These are phyloP conservation scores for Anorthoa munda DNA, from an alignment of 2,888 invertebrate genomes.

Conservation along the genomic window DNA sequence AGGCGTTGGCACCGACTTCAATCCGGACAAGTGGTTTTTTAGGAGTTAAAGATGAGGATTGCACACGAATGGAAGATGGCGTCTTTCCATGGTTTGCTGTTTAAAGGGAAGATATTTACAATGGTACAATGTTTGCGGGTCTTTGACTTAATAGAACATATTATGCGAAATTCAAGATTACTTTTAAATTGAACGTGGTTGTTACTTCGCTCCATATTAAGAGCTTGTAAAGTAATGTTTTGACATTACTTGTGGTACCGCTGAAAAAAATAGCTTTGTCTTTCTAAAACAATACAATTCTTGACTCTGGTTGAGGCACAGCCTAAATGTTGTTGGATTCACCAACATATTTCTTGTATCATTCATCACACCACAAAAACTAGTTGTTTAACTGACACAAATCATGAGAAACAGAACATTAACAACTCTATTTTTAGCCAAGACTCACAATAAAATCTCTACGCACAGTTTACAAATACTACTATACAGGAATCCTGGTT, in stretches of 20 bases:
- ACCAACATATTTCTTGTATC: neutral
- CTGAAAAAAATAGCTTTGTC: neutral
- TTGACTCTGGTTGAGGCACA: neutral
- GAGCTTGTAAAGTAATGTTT: neutral
- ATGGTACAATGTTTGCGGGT: neutral
- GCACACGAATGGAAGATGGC: constrained; percentile 6
- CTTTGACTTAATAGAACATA: neutral
- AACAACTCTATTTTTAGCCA: constrained; percentile 14
- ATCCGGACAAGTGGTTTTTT: constrained; percentile 55
- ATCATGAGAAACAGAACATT: neutral
- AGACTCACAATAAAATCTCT: constrained; percentile 15
- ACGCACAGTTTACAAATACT: constrained; percentile 11
- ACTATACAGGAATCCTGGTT: constrained; percentile 16
- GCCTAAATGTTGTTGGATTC: neutral
- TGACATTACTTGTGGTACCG: no score
- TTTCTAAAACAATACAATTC: neutral
- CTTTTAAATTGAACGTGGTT: neutral
- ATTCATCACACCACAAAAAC: neutral
- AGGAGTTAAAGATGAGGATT: constrained; percentile 40
- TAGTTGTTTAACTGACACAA: neutral
- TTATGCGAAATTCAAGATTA: neutral
- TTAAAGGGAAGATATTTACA: neutral
- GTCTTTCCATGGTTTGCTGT: constrained; percentile 17
- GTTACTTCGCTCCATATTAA: neutral
- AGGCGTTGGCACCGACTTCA: constrained; percentile 34